phyloP scores from a whole-genome alignment of 2,113 vertebrate species.

The Corvus moneduloides region DNA sequence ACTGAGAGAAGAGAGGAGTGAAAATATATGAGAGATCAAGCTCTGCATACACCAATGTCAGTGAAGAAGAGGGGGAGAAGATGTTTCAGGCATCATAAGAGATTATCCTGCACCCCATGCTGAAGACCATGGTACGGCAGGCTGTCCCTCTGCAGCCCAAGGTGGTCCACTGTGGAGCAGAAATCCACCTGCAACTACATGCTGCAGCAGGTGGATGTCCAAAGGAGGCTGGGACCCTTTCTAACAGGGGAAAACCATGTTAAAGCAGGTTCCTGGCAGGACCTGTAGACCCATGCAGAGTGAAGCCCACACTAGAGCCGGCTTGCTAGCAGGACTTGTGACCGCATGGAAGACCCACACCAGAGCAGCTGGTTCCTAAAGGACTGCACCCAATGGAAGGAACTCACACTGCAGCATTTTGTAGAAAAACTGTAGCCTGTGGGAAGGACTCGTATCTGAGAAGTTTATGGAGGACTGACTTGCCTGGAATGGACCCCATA shows the following conservation, averaged over 20 bases:
- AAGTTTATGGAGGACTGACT: background rate
- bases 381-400: background rate
- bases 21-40: background rate
- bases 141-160: background rate
- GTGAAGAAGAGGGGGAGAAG: background rate
- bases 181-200: background rate
- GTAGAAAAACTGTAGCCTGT: background rate
- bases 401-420: background rate
- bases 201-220: background rate
- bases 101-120: background rate
- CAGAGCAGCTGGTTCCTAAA: fast-evolving
- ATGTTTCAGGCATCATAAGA: background rate
- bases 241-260: fast-evolving
- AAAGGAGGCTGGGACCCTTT: background rate
- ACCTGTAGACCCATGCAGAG: background rate
- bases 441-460: background rate
- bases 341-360: background rate
- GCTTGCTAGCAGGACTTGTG: background rate
- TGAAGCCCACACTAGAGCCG: background rate
- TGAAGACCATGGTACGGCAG: background rate
- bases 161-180: background rate
- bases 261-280: background rate
- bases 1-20: background rate
- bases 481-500: background rate
- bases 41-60: background rate